Evolutionary conservation across 2,888 invertebrate genomes (phyloP).

Genomic region (Melinaea menophilus): DNA sequence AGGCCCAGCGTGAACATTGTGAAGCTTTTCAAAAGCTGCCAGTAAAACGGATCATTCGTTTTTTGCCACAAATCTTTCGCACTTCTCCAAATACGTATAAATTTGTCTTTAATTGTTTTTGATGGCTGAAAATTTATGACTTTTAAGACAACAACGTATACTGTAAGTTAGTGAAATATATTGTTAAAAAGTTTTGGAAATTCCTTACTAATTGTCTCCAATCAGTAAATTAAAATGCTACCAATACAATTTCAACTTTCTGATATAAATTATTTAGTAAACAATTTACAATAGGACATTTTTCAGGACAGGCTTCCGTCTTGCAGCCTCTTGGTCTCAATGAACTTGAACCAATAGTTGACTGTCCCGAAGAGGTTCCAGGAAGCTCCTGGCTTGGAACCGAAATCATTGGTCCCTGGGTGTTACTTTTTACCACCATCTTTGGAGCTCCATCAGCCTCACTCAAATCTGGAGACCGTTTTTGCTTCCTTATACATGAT

Average conservation of each 20-base stretch:
- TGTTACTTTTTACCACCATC: neutral
- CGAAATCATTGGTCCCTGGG: neutral
- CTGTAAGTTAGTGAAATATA: too few species aligned
- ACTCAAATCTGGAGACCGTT: neutral
- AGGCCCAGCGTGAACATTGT: constrained; percentile 46
- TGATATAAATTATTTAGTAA: neutral
- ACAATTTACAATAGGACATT: neutral
- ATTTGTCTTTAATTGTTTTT: constrained; percentile 9
- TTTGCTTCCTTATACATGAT: constrained; percentile 4
- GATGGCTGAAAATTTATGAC: constrained; percentile 24
- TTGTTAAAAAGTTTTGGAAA: too few species aligned
- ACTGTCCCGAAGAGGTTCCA: neutral
- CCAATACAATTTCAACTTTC: neutral
- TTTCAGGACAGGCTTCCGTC: neutral
- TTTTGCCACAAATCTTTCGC: constrained; percentile 36
- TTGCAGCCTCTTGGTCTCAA: neutral
- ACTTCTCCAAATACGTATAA: constrained; percentile 24
- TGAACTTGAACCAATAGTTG: neutral
- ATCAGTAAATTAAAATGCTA: too few species aligned
- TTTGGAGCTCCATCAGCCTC: neutral
- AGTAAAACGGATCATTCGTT: constrained; percentile 40
- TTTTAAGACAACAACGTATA: neutral
- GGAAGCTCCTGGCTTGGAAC: neutral
- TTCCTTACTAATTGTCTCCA: too few species aligned
- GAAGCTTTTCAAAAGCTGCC: constrained; percentile 48